A percentile compares a stretch with the other conserved stretches of the same genome.
phyloP scores from a whole-genome alignment of 2,797 vertebrate genomes.

The Danio aesculapii region DNA sequence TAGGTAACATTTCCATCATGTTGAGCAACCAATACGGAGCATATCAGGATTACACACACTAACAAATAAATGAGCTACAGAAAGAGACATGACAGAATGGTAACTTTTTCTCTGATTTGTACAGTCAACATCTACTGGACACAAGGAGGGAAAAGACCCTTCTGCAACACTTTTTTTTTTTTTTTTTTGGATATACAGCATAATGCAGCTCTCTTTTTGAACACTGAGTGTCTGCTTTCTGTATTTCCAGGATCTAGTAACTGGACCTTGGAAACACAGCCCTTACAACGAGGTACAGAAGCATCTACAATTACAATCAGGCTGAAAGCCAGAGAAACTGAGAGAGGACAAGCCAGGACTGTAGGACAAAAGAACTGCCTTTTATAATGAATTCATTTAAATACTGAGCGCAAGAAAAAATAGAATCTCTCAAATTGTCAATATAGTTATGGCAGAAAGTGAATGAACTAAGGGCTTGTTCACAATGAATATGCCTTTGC shows the following conservation, averaged over 20 bases:
- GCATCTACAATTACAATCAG: slow-evolving; percentile 5
- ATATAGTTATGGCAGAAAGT: background rate
- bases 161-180: background rate
- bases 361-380: background rate
- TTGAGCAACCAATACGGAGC: slow-evolving; percentile 10
- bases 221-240: background rate
- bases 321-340: background rate
- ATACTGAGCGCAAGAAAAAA: background rate
- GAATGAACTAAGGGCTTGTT: too few relatives aligned
- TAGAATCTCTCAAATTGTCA: background rate
- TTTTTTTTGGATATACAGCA: background rate
- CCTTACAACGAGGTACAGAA: background rate
- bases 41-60: slow-evolving; percentile 21
- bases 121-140: background rate
- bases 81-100: background rate
- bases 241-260: slow-evolving; percentile 11
- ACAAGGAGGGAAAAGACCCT: background rate
- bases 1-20: background rate
- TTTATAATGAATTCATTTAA: background rate
- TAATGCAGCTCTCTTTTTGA: background rate
- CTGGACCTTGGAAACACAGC: background rate
- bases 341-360: background rate
- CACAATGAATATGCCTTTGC: too few relatives aligned
- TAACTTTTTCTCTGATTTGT: background rate
- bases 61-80: background rate